phyloP scores from a whole-genome alignment of 2,113 vertebrate genomes.

The Macroglossus sobrinus region DNA sequence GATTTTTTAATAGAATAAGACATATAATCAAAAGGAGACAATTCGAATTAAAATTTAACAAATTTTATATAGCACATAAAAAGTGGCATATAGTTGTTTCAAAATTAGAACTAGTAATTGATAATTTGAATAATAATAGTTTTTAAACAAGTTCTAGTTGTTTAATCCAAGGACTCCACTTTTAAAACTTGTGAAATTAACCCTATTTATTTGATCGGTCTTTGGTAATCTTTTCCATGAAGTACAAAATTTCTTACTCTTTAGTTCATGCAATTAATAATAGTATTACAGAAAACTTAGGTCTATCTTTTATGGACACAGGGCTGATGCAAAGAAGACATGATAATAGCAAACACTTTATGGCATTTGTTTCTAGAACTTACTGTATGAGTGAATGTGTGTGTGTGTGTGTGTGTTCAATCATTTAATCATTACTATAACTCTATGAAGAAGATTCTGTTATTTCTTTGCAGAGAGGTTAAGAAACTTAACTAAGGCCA shows the following conservation, averaged over 20 bases:
- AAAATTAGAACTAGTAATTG: slow-evolving; percentile 16
- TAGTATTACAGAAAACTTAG: neutral
- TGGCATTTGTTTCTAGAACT: neutral
- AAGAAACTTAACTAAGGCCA: neutral
- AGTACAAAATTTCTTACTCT: neutral
- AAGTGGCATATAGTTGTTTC: neutral
- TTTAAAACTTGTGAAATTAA: neutral
- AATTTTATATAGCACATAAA: neutral
- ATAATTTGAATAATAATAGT: neutral
- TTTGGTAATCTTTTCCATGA: neutral
- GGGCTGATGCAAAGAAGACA: neutral
- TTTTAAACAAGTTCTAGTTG: neutral
- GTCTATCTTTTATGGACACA: neutral
- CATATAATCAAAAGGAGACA: neutral
- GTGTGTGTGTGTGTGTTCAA: neutral
- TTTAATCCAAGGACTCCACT: neutral
- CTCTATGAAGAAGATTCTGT: neutral
- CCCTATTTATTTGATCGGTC: neutral
- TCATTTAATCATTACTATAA: neutral
- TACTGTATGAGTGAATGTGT: neutral
- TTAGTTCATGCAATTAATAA: neutral
- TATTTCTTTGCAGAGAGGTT: neutral
- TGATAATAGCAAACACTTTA: neutral
- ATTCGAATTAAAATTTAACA: neutral
- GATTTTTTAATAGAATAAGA: neutral